These are phyloP conservation scores for Helogale parvula DNA, from an alignment of 2,113 vertebrate species.

Conservation along the genomic window DNA sequence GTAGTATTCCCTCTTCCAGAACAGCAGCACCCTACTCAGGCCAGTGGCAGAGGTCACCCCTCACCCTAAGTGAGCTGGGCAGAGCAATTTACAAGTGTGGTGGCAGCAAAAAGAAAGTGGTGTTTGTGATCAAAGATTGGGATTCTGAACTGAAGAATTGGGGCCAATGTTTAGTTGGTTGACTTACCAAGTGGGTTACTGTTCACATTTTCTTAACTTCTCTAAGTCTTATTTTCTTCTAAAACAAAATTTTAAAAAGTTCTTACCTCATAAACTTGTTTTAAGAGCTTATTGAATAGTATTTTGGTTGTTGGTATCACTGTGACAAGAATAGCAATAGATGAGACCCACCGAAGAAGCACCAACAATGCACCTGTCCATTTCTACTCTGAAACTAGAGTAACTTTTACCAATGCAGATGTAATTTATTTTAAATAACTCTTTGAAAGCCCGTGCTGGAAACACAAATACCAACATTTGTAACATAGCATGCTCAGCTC, in stretches of 20 bases:
- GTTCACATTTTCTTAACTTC: neutral
- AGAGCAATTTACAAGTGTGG: neutral
- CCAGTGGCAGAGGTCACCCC: accelerated
- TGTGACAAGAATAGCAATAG: neutral
- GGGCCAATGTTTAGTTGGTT: neutral
- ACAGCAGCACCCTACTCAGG: neutral
- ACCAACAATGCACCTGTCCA: no score
- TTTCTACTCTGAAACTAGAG: neutral
- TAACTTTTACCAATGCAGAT: neutral
- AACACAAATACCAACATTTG: neutral
- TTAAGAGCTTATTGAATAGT: neutral
- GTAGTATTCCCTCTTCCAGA: neutral
- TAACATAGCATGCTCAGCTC: neutral
- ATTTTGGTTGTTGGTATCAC: neutral
- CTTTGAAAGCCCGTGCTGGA: neutral
- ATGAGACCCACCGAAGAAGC: neutral
- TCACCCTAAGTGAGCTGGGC: neutral
- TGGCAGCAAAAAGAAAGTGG: no score
- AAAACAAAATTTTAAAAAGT: neutral
- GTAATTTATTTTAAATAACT: neutral
- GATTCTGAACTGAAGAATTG: neutral
- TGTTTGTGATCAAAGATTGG: neutral
- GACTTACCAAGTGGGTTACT: neutral
- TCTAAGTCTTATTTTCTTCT: neutral
- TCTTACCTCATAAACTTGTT: neutral